These are phyloP conservation scores for Myotis lucifugus DNA, from an alignment of 2,113 vertebrate species.

Conservation along the genomic window DNA sequence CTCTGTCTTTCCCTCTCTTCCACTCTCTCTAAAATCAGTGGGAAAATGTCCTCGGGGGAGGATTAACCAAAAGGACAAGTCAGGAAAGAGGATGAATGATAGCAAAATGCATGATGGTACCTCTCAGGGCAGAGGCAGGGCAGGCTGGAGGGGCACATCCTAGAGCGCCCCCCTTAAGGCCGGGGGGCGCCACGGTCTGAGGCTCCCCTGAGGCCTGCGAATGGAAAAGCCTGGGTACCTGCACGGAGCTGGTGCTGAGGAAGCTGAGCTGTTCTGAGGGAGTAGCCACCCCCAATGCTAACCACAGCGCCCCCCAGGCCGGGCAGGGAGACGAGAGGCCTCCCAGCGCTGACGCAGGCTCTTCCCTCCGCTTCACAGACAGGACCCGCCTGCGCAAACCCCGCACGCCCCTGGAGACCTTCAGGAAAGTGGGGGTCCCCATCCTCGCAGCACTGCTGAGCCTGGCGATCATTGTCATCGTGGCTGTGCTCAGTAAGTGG, in stretches of 20 bases:
- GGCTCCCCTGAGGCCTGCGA: neutral
- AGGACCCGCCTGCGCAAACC: neutral
- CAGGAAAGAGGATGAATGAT: neutral
- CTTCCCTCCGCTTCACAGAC: conserved; percentile 58
- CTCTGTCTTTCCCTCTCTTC: too few relatives aligned
- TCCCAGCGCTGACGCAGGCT: neutral
- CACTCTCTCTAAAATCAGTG: too few relatives aligned
- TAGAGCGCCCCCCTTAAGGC: neutral
- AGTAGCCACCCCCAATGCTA: neutral
- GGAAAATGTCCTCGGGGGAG: too few relatives aligned
- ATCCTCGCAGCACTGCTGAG: conserved; percentile 73
- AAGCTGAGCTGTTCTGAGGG: neutral
- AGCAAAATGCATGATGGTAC: neutral
- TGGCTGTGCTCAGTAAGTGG: conserved; percentile 80
- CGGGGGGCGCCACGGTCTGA: accelerated
- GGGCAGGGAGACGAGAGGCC: neutral
- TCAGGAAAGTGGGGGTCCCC: conserved; percentile 79
- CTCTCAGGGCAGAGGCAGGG: neutral
- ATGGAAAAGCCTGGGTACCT: accelerated
- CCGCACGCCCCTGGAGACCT: neutral
- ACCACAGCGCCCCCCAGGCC: neutral
- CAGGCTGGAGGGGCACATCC: neutral
- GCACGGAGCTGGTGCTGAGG: accelerated
- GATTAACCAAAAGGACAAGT: neutral
- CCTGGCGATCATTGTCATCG: conserved; percentile 58